Evolutionary conservation across 2,797 vertebrate species (phyloP).

Genomic region (Phoeniculus purpureus): DNA sequence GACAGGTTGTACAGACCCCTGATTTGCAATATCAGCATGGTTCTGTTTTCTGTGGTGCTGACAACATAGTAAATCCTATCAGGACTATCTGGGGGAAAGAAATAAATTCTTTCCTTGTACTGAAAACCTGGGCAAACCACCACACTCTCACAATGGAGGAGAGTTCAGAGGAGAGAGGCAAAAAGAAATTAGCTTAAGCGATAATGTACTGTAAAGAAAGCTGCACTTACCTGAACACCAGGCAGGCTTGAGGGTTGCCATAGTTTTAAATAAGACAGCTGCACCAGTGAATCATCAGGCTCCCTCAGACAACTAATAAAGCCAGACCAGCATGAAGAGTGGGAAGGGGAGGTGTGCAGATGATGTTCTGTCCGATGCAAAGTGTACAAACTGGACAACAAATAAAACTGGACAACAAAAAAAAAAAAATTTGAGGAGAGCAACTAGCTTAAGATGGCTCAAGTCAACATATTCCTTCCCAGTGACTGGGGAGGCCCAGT

Average conservation of each 20-base stretch:
- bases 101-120: not conserved
- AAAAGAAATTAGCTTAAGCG: not conserved
- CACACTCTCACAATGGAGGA: not conserved
- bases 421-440: not conserved
- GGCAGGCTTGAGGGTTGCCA: not conserved
- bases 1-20: not conserved
- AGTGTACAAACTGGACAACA: not conserved
- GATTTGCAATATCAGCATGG: not conserved
- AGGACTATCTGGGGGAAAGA: not conserved
- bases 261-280: not conserved
- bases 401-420: no score
- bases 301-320: not conserved
- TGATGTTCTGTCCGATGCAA: not conserved
- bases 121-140: not conserved
- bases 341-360: accelerated
- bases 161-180: not conserved
- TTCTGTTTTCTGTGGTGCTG: not conserved
- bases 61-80: not conserved
- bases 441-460: not conserved
- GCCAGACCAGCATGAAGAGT: not conserved
- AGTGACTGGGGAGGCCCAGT: not conserved
- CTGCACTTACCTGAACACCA: not conserved
- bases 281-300: not conserved
- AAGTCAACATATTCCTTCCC: not conserved
- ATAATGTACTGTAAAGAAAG: not conserved